Evolutionary conservation across 1,140 invertebrate species (phyloP).

Genomic region (Belonocnema kinseyi): DNA sequence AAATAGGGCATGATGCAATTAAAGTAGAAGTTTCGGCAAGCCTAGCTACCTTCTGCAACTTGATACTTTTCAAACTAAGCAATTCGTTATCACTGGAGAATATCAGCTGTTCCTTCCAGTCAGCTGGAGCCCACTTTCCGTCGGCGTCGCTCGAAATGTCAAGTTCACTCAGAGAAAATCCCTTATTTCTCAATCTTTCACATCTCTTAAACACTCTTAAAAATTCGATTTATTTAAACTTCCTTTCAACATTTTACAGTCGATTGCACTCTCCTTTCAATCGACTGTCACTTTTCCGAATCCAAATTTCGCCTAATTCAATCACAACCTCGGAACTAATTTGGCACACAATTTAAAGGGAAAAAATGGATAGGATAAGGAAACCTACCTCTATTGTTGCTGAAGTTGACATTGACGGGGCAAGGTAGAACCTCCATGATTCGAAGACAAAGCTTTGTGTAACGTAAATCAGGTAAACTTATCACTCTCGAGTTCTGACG

Average conservation of each 20-base stretch:
- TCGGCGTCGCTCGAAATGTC: too few species aligned
- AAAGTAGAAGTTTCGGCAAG: background rate
- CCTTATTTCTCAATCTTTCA: too few species aligned
- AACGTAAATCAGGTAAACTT: background rate
- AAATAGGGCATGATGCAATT: slow-evolving; percentile 10
- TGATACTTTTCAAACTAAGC: too few species aligned
- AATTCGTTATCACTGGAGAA: background rate
- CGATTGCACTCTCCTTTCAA: too few species aligned
- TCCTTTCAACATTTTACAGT: too few species aligned
- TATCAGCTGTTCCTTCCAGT: slow-evolving; percentile 38
- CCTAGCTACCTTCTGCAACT: too few species aligned
- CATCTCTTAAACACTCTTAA: too few species aligned
- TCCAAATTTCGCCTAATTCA: slow-evolving; percentile 17
- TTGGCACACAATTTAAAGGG: slow-evolving; percentile 30
- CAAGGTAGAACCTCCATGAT: slow-evolving; percentile 71
- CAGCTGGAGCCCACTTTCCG: slow-evolving; percentile 40
- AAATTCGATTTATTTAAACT: too few species aligned
- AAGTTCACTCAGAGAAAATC: too few species aligned
- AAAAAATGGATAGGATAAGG: background rate
- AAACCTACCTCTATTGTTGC: slow-evolving; percentile 67
- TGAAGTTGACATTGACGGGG: slow-evolving; percentile 71
- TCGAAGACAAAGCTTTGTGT: slow-evolving; percentile 1
- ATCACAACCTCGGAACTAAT: slow-evolving; percentile 11
- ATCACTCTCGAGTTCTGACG: background rate
- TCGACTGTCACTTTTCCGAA: background rate